Evolutionary conservation across 2,888 invertebrate genomes (phyloP).

Genomic region (Apotomis betuletana): DNA sequence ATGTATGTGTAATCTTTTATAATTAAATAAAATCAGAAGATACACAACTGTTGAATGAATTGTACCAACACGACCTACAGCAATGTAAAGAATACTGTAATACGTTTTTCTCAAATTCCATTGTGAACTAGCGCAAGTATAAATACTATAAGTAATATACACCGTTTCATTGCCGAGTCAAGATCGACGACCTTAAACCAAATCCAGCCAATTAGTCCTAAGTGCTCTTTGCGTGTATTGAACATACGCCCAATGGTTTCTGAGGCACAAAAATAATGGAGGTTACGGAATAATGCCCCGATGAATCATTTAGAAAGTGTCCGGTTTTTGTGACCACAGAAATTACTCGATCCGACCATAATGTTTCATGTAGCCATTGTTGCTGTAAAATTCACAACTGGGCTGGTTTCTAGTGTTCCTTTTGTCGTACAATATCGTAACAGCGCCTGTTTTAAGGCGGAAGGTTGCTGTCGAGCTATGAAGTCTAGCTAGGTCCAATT

Average conservation of each 20-base stretch:
- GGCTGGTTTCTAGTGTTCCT: neutral
- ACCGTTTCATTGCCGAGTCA: conserved; percentile 5
- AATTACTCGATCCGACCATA: conserved; percentile 25
- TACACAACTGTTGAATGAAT: too few species aligned
- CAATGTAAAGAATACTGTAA: too few species aligned
- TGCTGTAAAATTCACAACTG: neutral
- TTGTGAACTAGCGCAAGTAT: neutral
- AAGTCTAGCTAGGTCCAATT: too few species aligned
- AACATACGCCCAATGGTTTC: neutral
- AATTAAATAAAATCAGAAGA: too few species aligned
- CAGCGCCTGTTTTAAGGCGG: neutral
- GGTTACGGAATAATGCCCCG: conserved; percentile 29
- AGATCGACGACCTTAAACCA: conserved; percentile 34
- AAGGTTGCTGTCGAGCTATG: too few species aligned
- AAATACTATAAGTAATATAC: neutral
- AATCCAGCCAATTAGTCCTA: neutral
- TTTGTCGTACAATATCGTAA: neutral
- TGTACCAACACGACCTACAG: too few species aligned
- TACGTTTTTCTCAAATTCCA: too few species aligned
- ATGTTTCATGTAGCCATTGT: conserved; percentile 18
- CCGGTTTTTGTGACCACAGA: conserved; percentile 33
- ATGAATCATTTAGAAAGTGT: conserved; percentile 43
- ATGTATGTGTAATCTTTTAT: too few species aligned
- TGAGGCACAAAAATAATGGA: conserved; percentile 7
- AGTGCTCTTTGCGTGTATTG: neutral